phyloP scores from a whole-genome alignment of 2,113 vertebrate genomes.

The Desmodus rotundus region DNA sequence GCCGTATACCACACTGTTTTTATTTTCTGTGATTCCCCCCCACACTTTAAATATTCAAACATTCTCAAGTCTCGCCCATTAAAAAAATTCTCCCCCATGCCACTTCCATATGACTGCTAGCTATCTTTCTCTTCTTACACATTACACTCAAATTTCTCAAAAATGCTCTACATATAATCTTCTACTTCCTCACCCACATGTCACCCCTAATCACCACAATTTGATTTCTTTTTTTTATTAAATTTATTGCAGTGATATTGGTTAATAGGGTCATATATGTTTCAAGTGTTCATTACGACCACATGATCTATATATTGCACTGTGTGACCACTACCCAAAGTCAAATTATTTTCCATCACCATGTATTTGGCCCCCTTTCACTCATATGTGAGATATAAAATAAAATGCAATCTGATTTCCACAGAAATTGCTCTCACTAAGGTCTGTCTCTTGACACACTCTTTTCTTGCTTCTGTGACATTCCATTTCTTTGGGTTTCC shows the following conservation, averaged over 20 bases:
- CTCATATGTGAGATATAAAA: too few species aligned
- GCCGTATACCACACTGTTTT: neutral
- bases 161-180: neutral
- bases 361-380: too few species aligned
- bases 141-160: neutral
- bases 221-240: neutral
- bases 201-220: neutral
- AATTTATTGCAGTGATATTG: too few species aligned
- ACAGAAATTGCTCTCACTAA: neutral
- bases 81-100: neutral
- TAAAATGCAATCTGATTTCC: neutral
- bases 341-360: too few species aligned
- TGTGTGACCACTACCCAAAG: too few species aligned
- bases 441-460: neutral
- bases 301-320: too few species aligned
- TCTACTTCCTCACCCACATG: neutral
- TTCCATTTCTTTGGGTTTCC: neutral
- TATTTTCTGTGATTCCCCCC: neutral
- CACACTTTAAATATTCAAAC: neutral
- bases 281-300: too few species aligned
- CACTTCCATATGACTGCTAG: neutral
- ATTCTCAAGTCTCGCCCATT: neutral
- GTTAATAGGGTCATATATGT: too few species aligned
- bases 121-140: neutral
- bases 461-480: neutral